Percentiles rank a stretch among this genome's conserved stretches.
These are phyloP conservation scores for Pelvicachromis taeniatus DNA, from an alignment of 2,113 vertebrate species.

Conservation along the genomic window DNA sequence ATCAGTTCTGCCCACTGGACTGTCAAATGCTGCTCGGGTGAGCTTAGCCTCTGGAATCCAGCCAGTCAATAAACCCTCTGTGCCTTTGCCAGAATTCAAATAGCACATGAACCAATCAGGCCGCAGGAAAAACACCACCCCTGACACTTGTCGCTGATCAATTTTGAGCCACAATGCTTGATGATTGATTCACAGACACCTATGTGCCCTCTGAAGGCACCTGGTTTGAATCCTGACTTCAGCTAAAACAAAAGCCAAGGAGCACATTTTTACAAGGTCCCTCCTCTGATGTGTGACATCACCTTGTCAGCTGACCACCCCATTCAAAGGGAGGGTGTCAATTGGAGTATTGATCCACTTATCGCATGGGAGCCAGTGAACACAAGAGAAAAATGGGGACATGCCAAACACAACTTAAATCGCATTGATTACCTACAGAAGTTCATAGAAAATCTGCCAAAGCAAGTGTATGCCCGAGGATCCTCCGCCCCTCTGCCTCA, in stretches of 20 bases:
- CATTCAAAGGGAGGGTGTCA: constrained; percentile 10
- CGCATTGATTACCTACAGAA: neutral
- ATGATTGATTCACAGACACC: constrained; percentile 15
- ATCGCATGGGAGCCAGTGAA: constrained; percentile 9
- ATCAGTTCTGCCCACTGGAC: constrained; percentile 58
- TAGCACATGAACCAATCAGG: constrained; percentile 46
- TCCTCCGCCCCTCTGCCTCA: neutral
- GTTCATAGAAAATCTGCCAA: neutral
- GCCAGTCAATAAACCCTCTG: constrained; percentile 56
- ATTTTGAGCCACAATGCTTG: constrained; percentile 3
- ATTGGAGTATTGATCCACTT: constrained; percentile 42
- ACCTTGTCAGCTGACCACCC: constrained; percentile 36
- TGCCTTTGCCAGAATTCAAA: constrained; percentile 51
- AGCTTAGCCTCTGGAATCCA: constrained; percentile 52
- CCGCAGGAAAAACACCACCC: constrained; percentile 25
- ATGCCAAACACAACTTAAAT: constrained; percentile 15
- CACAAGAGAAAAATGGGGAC: neutral
- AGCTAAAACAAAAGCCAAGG: neutral
- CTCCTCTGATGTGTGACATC: constrained; percentile 50
- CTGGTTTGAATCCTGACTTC: neutral
- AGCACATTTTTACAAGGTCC: constrained; percentile 8
- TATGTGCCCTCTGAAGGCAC: neutral
- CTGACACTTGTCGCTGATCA: constrained; percentile 47
- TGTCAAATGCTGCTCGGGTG: constrained; percentile 50
- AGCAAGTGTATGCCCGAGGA: neutral